Evolutionary conservation across 1,140 invertebrate genomes (phyloP), one percentile per base, ranked within the genome.

Genomic region (Plutomurus gul): DNA sequence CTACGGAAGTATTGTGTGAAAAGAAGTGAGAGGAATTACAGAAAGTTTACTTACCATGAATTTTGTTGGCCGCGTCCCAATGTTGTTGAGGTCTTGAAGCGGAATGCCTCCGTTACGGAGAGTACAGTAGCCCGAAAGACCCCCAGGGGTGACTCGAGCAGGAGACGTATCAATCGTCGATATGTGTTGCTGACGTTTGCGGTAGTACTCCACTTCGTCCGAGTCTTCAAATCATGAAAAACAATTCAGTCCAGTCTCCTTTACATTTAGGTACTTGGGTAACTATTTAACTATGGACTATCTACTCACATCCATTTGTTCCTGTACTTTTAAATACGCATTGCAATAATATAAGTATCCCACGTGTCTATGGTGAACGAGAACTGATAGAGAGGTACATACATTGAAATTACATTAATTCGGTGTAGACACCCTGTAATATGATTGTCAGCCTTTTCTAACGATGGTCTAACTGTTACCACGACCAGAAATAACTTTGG

Each of bases 81-180:
- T 81, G 85, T 84, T 36, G 76, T 85, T 85, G 60, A 85, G 82
- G 75, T 92, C 91, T 84, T 90, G 88, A 65, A 91, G 85, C 60
- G 91, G 90, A 86, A 92, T 89, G 33, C 89, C 89, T 82, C 86
- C 86, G 70, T 91, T 92, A 18, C 91, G 87, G 79, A 92, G 87
- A 27, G 91, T 92, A 85, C 91, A 92, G 85, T 92, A 93, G 84
- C 87, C 84, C 82, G 87, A 84, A 78, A 85, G 81, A 84, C 84
- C 84, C 84, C 82, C 84, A 83, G 84, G 84, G 84, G 82, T 83
- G 85, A 84, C 82, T 82, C 91, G 87, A 51, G 89, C 90, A 11
- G 91, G 91, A 30, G 91, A 92, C n/a, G 92, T 92, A 84, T 93
- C 92, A 85, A 93, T 93, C 75, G 92, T 93, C 75, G 92, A 93